Percentiles rank a stretch among this genome's conserved stretches.
These are phyloP conservation scores for Eidolon helvum DNA, from an alignment of 2,113 vertebrate genomes.

Conservation along the genomic window DNA sequence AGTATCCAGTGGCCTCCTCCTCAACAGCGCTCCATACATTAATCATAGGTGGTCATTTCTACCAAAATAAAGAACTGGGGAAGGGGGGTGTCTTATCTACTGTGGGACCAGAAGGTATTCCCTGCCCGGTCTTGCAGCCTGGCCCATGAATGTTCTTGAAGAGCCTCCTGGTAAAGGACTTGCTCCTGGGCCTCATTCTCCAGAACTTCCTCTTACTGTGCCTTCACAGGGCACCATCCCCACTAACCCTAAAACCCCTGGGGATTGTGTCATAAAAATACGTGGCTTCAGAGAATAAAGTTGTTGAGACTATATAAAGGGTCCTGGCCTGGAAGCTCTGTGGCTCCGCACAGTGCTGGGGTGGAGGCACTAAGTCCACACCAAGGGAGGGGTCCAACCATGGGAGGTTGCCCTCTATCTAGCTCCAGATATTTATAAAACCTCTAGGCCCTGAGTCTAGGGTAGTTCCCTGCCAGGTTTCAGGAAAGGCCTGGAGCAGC, in stretches of 20 bases:
- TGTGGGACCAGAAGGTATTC: background rate
- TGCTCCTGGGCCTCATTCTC: background rate
- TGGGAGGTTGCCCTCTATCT: accelerated
- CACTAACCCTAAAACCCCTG: accelerated
- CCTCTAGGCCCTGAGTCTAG: background rate
- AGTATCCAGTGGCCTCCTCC: conserved; percentile 37
- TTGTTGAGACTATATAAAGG: background rate
- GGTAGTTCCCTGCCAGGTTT: background rate
- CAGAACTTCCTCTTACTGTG: background rate
- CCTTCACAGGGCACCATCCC: background rate
- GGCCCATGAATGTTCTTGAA: background rate
- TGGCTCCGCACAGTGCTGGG: background rate
- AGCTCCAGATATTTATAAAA: background rate
- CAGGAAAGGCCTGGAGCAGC: background rate
- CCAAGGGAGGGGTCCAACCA: accelerated
- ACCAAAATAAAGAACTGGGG: conserved; percentile 23
- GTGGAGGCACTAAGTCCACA: accelerated
- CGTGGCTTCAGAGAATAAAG: background rate
- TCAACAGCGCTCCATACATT: background rate
- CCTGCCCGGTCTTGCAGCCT: background rate
- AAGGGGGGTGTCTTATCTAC: background rate
- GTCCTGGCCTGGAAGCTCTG: too few relatives aligned
- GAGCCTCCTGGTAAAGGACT: background rate
- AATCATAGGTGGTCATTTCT: conserved; percentile 30
- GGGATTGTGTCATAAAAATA: background rate